Evolutionary conservation across 2,797 vertebrate species (phyloP).

Genomic region (Holocentrus rufus): DNA sequence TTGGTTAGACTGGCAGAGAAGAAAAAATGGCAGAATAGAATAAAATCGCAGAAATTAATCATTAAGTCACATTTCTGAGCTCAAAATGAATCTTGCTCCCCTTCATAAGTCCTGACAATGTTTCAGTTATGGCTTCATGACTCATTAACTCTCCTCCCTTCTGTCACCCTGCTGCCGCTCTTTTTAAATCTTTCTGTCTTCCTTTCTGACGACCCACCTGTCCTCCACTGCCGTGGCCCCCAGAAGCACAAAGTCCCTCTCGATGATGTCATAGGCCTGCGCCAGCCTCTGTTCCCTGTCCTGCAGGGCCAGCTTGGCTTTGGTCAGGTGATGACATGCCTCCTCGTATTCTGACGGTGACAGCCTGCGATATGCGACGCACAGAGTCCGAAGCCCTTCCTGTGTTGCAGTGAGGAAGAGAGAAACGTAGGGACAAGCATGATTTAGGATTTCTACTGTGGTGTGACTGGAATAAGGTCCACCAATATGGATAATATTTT

Average conservation of each 20-base stretch:
- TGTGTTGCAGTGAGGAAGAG: constrained; percentile 59
- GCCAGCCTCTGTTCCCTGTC: constrained; percentile 92
- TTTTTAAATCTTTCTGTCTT: constrained; percentile 25
- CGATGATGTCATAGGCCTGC: constrained; percentile 93
- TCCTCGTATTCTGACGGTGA: constrained; percentile 83
- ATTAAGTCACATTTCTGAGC: constrained; percentile 44
- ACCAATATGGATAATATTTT: background rate
- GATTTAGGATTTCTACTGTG: background rate
- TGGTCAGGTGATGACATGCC: constrained; percentile 82
- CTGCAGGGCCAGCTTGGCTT: constrained; percentile 91
- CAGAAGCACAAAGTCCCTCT: constrained; percentile 91
- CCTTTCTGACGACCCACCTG: constrained; percentile 79
- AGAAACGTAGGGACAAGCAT: background rate
- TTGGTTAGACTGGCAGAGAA: background rate
- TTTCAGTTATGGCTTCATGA: constrained; percentile 51
- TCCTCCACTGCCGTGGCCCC: constrained; percentile 98
- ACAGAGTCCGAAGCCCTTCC: constrained; percentile 95
- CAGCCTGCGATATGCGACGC: constrained; percentile 92
- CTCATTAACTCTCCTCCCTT: constrained; percentile 53
- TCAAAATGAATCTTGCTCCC: constrained; percentile 27
- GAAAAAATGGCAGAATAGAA: constrained; percentile 7
- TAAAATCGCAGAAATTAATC: background rate
- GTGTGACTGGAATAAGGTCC: background rate
- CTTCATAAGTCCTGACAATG: constrained; percentile 49
- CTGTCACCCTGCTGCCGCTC: constrained; percentile 37